These are phyloP conservation scores for Osmerus eperlanus DNA, from an alignment of 2,113 vertebrate species.

Conservation along the genomic window DNA sequence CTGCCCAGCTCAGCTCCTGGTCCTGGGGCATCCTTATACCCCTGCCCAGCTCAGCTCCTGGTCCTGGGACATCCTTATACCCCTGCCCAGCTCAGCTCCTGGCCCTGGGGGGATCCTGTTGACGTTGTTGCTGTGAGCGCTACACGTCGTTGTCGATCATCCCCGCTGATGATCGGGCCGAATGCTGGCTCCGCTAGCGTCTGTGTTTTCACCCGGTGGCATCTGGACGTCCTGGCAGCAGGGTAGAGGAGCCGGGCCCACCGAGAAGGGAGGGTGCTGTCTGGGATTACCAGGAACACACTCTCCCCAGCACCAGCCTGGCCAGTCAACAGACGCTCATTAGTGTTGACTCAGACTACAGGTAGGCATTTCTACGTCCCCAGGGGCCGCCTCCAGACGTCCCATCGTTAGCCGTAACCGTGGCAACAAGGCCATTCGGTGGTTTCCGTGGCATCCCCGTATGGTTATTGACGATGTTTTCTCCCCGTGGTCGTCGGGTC, in stretches of 20 bases:
- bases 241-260: not conserved
- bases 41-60: too few relatives aligned
- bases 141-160: too few relatives aligned
- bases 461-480: not conserved
- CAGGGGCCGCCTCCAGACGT: slow-evolving; percentile 6
- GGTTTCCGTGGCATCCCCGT: not conserved
- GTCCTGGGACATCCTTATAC: too few relatives aligned
- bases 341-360: slow-evolving; percentile 43
- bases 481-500: not conserved
- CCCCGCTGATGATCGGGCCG: not conserved
- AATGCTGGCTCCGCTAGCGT: slow-evolving; percentile 19
- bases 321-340: slow-evolving; percentile 48
- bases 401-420: slow-evolving; percentile 36
- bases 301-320: slow-evolving; percentile 41
- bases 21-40: too few relatives aligned
- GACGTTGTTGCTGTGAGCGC: not conserved
- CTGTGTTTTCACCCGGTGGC: slow-evolving; percentile 9
- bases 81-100: too few relatives aligned
- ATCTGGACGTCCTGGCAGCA: slow-evolving; percentile 25
- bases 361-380: slow-evolving; percentile 26
- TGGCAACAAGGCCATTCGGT: slow-evolving; percentile 14
- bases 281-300: not conserved
- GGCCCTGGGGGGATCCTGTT: not conserved
- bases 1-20: too few relatives aligned
- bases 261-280: not conserved